Conservation (phyloP, 2,113 vertebrate genomes). For the Lagenorhynchus albirostris region DNA sequence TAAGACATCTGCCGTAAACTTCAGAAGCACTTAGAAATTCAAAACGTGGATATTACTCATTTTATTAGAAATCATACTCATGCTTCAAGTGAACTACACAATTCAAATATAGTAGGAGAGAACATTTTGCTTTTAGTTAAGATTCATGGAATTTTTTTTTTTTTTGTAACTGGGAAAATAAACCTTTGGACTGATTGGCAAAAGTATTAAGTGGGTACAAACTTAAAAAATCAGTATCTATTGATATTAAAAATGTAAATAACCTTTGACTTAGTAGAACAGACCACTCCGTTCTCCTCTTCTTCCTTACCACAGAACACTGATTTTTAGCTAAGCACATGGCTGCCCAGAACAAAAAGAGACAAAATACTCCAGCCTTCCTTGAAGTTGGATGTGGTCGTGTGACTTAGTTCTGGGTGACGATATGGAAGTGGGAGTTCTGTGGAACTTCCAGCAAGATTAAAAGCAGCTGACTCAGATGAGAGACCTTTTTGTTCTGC, state of each 20-base stretch:
- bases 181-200: background rate
- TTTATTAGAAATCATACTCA: background rate
- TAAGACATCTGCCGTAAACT: background rate
- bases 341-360: background rate
- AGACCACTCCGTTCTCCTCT: background rate
- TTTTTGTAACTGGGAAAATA: background rate
- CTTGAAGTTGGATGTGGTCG: background rate
- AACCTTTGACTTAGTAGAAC: background rate
- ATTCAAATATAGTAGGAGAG: background rate
- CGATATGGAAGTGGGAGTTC: background rate
- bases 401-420: background rate
- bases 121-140: background rate
- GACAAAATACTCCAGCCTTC: background rate
- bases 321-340: background rate
- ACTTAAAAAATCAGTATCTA: background rate
- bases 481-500: background rate
- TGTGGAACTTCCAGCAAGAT: background rate
- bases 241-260: background rate
- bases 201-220: background rate
- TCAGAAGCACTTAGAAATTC: background rate
- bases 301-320: background rate
- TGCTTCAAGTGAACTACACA: background rate
- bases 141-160: background rate
- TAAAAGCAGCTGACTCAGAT: background rate
- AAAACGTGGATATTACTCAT: background rate